Conservation (phyloP, 53 echinoderm and acorn worm genomes). For the Crossaster papposus region DNA sequence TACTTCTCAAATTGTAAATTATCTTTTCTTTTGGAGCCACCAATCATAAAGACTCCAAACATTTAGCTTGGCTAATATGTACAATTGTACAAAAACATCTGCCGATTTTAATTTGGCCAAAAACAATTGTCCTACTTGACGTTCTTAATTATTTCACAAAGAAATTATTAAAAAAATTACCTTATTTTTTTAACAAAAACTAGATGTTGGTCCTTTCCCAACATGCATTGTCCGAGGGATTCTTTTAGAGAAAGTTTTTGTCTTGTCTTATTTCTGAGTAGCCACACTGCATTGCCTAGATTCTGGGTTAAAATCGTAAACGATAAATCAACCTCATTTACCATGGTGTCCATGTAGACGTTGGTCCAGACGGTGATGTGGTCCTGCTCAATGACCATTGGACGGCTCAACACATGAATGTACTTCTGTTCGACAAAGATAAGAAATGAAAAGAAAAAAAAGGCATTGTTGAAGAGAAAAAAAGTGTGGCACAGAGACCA, state of each 20-base stretch:
- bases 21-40: background rate
- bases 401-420: conserved; percentile 87
- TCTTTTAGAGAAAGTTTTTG: too few species aligned
- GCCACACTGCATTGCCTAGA: conserved; percentile 62
- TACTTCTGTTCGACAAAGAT: conserved; percentile 70
- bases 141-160: too few species aligned
- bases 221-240: too few species aligned
- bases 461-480: background rate
- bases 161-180: too few species aligned
- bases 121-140: too few species aligned
- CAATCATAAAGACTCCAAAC: background rate
- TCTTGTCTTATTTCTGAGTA: background rate
- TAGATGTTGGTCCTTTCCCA: too few species aligned
- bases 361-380: conserved; percentile 90
- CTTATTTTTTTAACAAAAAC: too few species aligned
- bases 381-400: conserved; percentile 76
- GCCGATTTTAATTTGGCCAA: too few species aligned
- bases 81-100: too few species aligned
- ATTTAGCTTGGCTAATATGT: too few species aligned
- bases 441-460: background rate
- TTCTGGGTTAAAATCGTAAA: conserved; percentile 60
- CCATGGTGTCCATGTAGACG: conserved; percentile 88
- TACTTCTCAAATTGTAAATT: background rate
- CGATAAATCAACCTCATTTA: conserved; percentile 68
- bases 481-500: background rate